Conservation (phyloP, 37 sponge, comb jelly and placozoan species). For the Crambe crambe region DNA sequence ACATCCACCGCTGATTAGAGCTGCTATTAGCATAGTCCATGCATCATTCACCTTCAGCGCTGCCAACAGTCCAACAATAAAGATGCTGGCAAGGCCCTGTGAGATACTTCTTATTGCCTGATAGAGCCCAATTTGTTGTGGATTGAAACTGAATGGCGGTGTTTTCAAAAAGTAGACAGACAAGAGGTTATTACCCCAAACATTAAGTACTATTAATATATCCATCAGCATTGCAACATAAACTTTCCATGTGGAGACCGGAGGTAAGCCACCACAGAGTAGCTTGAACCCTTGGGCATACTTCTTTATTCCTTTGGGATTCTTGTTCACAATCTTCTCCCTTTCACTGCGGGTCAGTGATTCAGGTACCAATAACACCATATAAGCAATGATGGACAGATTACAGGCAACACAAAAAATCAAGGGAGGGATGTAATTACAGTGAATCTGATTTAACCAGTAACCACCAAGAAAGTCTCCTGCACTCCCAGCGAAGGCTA, state of each 20-base stretch:
- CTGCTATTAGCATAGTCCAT: constrained; percentile 33
- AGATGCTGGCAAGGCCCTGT: neutral
- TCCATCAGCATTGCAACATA: constrained; percentile 8
- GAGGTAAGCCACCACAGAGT: neutral
- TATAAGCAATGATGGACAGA: constrained; percentile 18
- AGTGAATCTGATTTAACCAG: constrained; percentile 44
- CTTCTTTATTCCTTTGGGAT: neutral
- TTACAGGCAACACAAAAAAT: constrained; percentile 15
- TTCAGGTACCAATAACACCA: constrained; percentile 52
- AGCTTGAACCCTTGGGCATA: neutral
- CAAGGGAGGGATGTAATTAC: constrained; percentile 30
- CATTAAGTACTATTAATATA: constrained; percentile 6
- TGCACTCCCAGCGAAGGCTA: constrained; percentile 24
- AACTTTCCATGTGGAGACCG: constrained; percentile 21
- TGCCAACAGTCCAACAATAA: constrained; percentile 35
- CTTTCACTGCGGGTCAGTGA: constrained; percentile 28
- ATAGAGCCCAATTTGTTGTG: constrained; percentile 40
- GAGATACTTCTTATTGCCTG: neutral
- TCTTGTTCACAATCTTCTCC: neutral
- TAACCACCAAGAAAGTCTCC: constrained; percentile 24
- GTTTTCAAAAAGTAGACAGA: constrained; percentile 37
- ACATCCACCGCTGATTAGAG: constrained; percentile 1
- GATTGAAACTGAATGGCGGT: constrained; percentile 20
- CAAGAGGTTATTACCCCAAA: constrained; percentile 14
- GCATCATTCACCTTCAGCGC: constrained; percentile 39